A percentile compares a stretch with the other conserved stretches of the same genome.
These are phyloP conservation scores for Pelecanus crispus DNA, from an alignment of 2,113 vertebrate species.

Conservation along the genomic window DNA sequence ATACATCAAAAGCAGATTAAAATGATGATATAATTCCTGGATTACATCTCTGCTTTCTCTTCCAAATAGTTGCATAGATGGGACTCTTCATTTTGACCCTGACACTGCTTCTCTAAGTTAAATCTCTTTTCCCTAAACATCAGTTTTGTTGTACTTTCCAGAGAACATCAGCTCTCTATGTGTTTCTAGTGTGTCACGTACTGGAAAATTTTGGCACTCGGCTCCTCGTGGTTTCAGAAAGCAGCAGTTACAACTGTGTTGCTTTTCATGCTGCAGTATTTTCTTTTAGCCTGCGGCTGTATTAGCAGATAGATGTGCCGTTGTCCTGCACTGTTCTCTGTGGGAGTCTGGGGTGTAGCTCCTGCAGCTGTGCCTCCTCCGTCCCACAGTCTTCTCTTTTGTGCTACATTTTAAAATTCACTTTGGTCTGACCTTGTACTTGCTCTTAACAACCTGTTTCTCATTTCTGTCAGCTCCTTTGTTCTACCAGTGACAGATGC, in stretches of 20 bases:
- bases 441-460: background rate
- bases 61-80: background rate
- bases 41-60: background rate
- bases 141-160: background rate
- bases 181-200: background rate
- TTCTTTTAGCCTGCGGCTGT: accelerated
- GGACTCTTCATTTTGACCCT: background rate
- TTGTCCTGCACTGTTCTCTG: background rate
- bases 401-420: background rate
- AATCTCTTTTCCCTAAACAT: background rate
- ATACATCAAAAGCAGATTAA: background rate
- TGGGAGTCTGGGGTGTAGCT: background rate
- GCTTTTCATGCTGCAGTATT: background rate
- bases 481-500: background rate
- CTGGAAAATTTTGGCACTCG: background rate
- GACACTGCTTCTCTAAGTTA: background rate
- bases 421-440: background rate
- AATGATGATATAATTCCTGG: background rate
- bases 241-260: background rate
- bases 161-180: background rate
- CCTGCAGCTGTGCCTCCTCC: background rate
- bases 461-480: background rate
- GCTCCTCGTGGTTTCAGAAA: background rate
- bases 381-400: background rate
- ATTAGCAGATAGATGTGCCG: background rate